Percentiles rank a stretch among this genome's conserved stretches.
phyloP scores from a whole-genome alignment of 2,113 vertebrate species.

The Spizaetus ornatus region DNA sequence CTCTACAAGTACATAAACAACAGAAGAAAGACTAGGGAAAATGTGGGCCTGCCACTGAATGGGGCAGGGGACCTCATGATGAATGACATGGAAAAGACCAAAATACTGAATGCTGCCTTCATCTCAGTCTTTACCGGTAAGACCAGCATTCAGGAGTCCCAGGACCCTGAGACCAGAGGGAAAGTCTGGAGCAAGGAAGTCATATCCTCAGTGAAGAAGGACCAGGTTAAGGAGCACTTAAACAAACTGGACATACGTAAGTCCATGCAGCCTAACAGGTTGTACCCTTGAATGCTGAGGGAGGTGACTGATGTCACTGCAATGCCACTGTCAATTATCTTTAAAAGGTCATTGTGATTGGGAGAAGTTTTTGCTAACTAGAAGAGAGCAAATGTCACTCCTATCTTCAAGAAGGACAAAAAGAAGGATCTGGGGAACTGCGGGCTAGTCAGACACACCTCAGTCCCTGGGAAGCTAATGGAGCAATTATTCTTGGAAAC shows the following conservation, averaged over 20 bases:
- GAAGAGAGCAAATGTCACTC: background rate
- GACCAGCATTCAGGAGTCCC: background rate
- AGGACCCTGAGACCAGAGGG: background rate
- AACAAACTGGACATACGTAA: background rate
- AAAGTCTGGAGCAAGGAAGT: background rate
- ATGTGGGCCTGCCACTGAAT: background rate
- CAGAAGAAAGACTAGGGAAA: background rate
- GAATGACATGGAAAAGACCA: background rate
- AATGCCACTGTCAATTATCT: background rate
- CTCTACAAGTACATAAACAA: background rate
- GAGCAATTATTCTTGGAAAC: background rate
- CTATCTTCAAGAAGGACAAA: background rate
- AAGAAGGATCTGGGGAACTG: background rate
- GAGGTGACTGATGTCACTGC: background rate
- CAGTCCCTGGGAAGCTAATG: background rate
- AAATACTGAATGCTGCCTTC: background rate
- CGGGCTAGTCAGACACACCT: background rate
- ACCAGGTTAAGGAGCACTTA: background rate
- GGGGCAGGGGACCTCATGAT: background rate
- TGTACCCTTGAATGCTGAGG: background rate
- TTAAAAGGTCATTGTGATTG: background rate
- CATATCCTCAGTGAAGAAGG: background rate
- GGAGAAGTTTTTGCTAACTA: background rate
- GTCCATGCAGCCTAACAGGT: background rate
- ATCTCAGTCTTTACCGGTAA: background rate